These are phyloP conservation scores for Dreissena rostriformis DNA, from an alignment of 1,140 invertebrate species.

Conservation along the genomic window DNA sequence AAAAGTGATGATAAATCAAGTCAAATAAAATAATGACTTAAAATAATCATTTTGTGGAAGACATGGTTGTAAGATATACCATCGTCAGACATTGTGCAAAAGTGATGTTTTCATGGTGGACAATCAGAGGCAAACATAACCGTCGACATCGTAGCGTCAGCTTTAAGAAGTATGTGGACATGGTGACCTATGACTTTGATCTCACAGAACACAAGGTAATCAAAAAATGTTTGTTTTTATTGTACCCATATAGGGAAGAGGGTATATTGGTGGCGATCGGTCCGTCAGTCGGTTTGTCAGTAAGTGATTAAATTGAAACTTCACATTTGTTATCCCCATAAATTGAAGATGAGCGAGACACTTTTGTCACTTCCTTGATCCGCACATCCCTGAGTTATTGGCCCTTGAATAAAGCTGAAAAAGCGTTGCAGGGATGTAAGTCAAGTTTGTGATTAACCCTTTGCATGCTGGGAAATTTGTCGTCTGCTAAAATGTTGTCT, in stretches of 20 bases:
- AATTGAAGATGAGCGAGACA: too few species aligned
- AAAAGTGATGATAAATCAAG: constrained; percentile 54
- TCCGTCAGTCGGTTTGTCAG: neutral
- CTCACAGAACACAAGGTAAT: constrained; percentile 52
- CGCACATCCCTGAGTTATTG: too few species aligned
- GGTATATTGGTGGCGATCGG: neutral
- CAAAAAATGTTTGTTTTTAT: too few species aligned
- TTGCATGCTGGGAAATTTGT: too few species aligned
- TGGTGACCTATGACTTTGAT: constrained; percentile 71
- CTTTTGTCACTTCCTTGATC: too few species aligned
- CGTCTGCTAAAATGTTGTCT: too few species aligned
- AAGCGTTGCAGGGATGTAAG: too few species aligned
- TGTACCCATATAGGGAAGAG: too few species aligned
- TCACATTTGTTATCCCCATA: too few species aligned
- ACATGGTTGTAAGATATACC: constrained; percentile 35
- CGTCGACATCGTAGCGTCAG: constrained; percentile 68
- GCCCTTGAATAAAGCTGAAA: too few species aligned
- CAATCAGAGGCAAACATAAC: constrained; percentile 43
- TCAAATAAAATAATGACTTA: too few species aligned
- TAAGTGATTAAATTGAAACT: neutral
- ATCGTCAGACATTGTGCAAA: constrained; percentile 34
- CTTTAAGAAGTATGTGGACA: constrained; percentile 75
- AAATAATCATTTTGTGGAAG: neutral
- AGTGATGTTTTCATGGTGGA: constrained; percentile 59
- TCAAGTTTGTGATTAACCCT: too few species aligned